These are phyloP conservation scores for Parazoanthus swiftii DNA, from an alignment of 92 coral and sea anemone genomes.

Conservation along the genomic window DNA sequence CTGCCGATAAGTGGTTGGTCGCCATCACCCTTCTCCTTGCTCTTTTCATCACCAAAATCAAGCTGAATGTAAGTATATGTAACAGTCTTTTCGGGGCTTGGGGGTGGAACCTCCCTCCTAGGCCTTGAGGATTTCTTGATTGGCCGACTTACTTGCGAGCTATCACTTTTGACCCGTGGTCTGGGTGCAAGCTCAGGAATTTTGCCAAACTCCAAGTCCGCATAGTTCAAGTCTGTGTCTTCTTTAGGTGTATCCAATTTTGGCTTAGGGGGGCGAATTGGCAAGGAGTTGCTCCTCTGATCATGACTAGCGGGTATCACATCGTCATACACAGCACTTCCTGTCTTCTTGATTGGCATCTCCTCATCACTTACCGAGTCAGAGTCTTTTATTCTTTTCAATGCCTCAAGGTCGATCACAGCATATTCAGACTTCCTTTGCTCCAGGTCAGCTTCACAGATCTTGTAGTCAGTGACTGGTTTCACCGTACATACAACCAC, in stretches of 20 bases:
- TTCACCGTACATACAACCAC: conserved; percentile 88
- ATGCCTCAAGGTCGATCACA: conserved; percentile 76
- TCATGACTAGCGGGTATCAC: neutral
- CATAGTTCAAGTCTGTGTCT: conserved; percentile 1
- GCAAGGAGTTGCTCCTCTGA: neutral
- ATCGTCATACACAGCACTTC: neutral
- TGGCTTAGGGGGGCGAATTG: conserved; percentile 12
- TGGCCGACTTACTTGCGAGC: neutral
- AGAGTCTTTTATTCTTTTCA: conserved; percentile 52
- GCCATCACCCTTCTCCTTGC: neutral
- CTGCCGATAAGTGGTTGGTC: neutral
- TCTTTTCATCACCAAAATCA: conserved; percentile 53
- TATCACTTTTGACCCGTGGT: conserved; percentile 1
- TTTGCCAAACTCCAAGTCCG: neutral
- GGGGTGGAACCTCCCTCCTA: neutral
- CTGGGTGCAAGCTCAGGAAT: neutral
- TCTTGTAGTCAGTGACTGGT: conserved; percentile 79
- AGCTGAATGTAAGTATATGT: conserved; percentile 73
- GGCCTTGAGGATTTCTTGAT: neutral
- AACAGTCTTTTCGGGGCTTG: conserved; percentile 3
- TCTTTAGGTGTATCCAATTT: neutral
- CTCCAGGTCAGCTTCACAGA: conserved; percentile 67
- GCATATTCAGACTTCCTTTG: conserved; percentile 78
- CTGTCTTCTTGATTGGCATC: neutral
- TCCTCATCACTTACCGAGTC: conserved; percentile 48